These are phyloP conservation scores for Centropyge bicolor DNA, from an alignment of 2,797 vertebrate species.

Conservation along the genomic window DNA sequence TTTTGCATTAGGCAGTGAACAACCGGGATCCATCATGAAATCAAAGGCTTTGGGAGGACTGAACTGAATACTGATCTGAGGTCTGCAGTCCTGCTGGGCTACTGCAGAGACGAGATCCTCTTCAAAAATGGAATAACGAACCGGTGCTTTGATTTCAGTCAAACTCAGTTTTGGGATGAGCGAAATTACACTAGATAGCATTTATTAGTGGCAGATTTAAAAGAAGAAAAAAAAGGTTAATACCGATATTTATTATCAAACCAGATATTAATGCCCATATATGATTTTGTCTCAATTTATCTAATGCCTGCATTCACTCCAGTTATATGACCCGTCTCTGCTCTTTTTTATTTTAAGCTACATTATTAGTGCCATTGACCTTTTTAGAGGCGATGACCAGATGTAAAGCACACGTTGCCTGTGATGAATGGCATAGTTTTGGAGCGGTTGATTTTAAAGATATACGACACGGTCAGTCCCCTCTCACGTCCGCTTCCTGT, in stretches of 20 bases:
- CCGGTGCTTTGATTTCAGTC: slow-evolving; percentile 57
- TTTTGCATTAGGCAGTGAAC: slow-evolving; percentile 81
- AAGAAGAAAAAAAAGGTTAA: slow-evolving; percentile 21
- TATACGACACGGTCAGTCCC: slow-evolving; percentile 81
- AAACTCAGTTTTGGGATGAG: slow-evolving; percentile 34
- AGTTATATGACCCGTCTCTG: slow-evolving; percentile 61
- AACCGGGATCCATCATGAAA: slow-evolving; percentile 82
- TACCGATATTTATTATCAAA: slow-evolving; percentile 42
- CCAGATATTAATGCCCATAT: slow-evolving; percentile 28
- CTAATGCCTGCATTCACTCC: slow-evolving; percentile 31
- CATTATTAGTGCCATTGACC: slow-evolving; percentile 72
- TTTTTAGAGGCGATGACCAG: slow-evolving; percentile 72
- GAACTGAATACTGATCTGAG: slow-evolving; percentile 83
- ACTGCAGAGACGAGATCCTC: slow-evolving; percentile 74
- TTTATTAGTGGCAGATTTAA: slow-evolving; percentile 26
- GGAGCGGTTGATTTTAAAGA: slow-evolving; percentile 78
- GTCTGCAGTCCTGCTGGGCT: slow-evolving; percentile 75
- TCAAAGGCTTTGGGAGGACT: slow-evolving; percentile 81
- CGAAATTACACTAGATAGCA: slow-evolving; percentile 12
- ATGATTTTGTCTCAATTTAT: slow-evolving; percentile 50
- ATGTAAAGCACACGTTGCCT: slow-evolving; percentile 61
- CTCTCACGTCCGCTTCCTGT: slow-evolving; percentile 87
- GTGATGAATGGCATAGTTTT: slow-evolving; percentile 77
- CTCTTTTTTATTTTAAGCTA: slow-evolving; percentile 71
- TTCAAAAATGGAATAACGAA: slow-evolving; percentile 69